phyloP scores from a whole-genome alignment of 2,888 invertebrate species.

The Folsomia manolachei region DNA sequence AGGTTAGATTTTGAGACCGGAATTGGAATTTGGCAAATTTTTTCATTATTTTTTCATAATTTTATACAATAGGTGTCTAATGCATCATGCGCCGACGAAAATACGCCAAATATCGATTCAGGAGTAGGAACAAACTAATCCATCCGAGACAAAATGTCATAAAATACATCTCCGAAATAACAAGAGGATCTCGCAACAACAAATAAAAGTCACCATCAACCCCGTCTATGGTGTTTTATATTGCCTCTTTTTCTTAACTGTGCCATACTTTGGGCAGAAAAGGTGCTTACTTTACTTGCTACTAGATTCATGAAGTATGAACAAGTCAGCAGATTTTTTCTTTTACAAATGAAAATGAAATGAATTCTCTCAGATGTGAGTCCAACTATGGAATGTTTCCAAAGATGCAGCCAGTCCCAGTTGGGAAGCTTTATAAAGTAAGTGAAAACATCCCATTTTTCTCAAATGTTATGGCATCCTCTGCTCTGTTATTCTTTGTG shows the following conservation, averaged over 20 bases:
- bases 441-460: constrained; percentile 17
- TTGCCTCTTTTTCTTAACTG: neutral
- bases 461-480: constrained; percentile 16
- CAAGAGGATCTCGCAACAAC: constrained; percentile 5
- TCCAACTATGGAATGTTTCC: too few relatives aligned
- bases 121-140: neutral
- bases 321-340: neutral
- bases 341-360: too few relatives aligned
- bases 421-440: constrained; percentile 19
- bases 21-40: neutral
- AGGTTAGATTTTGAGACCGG: too few relatives aligned
- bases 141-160: constrained; percentile 12
- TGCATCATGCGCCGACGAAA: too few relatives aligned
- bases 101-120: neutral
- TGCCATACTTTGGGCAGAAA: too few relatives aligned
- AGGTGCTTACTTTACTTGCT: neutral
- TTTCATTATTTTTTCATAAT: too few relatives aligned
- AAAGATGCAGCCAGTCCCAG: constrained; percentile 11
- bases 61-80: too few relatives aligned
- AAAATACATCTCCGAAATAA: constrained; percentile 15
- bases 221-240: neutral
- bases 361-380: neutral
- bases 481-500: constrained; percentile 17
- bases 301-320: neutral
- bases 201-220: constrained; percentile 26